A percentile compares a stretch with the other conserved stretches of the same genome.
Conservation (phyloP, 2,888 invertebrate genomes). For the Heteropelma amictum region DNA sequence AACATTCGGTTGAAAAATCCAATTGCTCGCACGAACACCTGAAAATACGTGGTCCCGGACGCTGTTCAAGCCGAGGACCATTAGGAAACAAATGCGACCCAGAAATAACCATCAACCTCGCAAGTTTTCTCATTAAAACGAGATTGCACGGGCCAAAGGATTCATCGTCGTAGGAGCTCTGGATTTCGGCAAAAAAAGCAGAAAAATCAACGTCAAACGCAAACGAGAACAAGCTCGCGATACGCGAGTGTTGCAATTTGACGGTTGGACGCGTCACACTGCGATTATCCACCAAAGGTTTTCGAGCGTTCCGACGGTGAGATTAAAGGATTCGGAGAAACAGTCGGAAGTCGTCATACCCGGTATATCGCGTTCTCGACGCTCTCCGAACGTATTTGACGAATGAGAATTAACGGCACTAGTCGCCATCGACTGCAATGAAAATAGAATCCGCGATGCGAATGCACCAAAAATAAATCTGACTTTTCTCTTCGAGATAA, state of each 20-base stretch:
- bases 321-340: slow-evolving; percentile 31
- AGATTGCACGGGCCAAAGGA: background rate
- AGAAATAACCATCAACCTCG: background rate
- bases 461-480: no score
- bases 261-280: background rate
- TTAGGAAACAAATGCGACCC: background rate
- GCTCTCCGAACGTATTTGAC: background rate
- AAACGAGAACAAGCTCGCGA: slow-evolving; percentile 8
- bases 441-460: no score
- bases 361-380: background rate
- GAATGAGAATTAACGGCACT: slow-evolving; percentile 11
- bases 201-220: background rate
- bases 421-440: no score
- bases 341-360: slow-evolving; percentile 12
- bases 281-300: background rate
- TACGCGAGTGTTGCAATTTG: background rate
- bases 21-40: no score
- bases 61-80: background rate
- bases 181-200: slow-evolving; percentile 23
- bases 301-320: background rate
- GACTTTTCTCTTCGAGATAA: no score
- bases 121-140: slow-evolving; percentile 24
- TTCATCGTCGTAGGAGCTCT: slow-evolving; percentile 18
- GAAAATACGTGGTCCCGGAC: background rate
- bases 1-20: no score